Evolutionary conservation across 2,888 invertebrate species (phyloP).

Genomic region (Pycnomerus fuliginosus): DNA sequence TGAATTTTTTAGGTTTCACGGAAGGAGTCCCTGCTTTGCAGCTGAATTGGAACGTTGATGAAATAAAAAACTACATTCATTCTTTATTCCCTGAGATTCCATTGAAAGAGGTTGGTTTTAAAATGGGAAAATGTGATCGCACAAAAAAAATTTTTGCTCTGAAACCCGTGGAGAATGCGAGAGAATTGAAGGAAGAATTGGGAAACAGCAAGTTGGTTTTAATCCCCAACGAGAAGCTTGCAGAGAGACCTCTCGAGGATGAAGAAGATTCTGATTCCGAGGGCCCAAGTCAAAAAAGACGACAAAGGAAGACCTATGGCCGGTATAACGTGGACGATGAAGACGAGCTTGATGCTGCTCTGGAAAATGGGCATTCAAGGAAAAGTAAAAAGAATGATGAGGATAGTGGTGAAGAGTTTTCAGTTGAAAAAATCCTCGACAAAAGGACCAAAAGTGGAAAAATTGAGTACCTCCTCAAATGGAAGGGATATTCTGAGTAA

Average conservation of each 20-base stretch:
- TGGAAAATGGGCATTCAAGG: too few species aligned
- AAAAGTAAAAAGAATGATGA: too few species aligned
- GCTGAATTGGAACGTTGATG: constrained; percentile 8
- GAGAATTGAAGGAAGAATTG: constrained; percentile 12
- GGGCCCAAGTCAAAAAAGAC: too few species aligned
- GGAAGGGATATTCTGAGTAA: constrained; percentile 68
- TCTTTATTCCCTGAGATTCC: constrained; percentile 10
- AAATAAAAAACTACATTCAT: constrained; percentile 8
- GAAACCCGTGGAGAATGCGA: constrained; percentile 7
- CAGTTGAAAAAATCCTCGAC: constrained; percentile 75
- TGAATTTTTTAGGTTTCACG: constrained; percentile 5
- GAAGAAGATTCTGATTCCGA: constrained; percentile 13
- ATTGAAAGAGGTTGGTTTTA: constrained; percentile 7
- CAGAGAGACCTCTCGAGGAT: constrained; percentile 8
- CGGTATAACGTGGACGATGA: too few species aligned
- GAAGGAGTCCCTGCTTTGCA: constrained; percentile 3
- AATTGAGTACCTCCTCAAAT: constrained; percentile 66
- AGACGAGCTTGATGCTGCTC: too few species aligned
- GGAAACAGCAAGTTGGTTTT: constrained; percentile 10
- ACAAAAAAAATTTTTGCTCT: constrained; percentile 8
- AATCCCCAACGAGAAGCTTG: constrained; percentile 10
- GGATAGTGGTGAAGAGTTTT: constrained; percentile 61
- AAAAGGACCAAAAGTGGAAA: constrained; percentile 68
- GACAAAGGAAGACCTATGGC: too few species aligned
- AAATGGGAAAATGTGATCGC: constrained; percentile 8